Evolutionary conservation across 92 coral and sea anemone species (phyloP), one percentile per base, ranked within the genome.

Genomic region (Porites evermanni): DNA sequence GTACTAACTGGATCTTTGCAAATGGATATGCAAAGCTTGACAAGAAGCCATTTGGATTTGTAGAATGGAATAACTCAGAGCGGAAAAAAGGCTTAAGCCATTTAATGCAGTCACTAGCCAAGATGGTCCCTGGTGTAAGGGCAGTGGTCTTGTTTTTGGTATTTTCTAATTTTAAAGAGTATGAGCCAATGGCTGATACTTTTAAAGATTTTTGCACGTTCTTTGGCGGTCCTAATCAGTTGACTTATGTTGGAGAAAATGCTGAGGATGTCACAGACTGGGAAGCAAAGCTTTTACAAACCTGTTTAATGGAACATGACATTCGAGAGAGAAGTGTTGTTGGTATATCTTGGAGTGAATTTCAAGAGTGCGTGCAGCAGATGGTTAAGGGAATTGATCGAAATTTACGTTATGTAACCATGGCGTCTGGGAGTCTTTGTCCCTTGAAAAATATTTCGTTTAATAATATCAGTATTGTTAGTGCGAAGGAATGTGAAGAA

Each of bases 311-410:
- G n/a, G n/a, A n/a, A n/a, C n/a, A n/a, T n/a, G 59, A 77, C 32
- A 78, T 89, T 3, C 38, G 54, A 17, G 92, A 89, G 12, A 64
- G 92, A n/a, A 82, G 92, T 17, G 78, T 89, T 2, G 89, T 89
- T 16, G 92, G 92, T 61, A 89, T 89, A 89, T 65, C 88, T 21
- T 89, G 92, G 92, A 53, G 5, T 21, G 89, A 89, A 64, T 77
- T 89, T 72, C 82, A 72, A 18, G 75, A 77, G 53, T 79, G 84
- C 10, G 14, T 88, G 38, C 58, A 53, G 13, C 88, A 88, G 44
- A 67, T 88, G 74, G 17, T 78, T 71, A 5, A 58, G 24, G 91
- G 88, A 47, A 69, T 47, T 51, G 88, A 77, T 29, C 2, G 68
- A 10, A 19, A 63, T 19, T 81, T 83, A 70, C 53, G 67, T n/a